Evolutionary conservation across 2,888 invertebrate species (phyloP).

Genomic region (Cetonia aurata): DNA sequence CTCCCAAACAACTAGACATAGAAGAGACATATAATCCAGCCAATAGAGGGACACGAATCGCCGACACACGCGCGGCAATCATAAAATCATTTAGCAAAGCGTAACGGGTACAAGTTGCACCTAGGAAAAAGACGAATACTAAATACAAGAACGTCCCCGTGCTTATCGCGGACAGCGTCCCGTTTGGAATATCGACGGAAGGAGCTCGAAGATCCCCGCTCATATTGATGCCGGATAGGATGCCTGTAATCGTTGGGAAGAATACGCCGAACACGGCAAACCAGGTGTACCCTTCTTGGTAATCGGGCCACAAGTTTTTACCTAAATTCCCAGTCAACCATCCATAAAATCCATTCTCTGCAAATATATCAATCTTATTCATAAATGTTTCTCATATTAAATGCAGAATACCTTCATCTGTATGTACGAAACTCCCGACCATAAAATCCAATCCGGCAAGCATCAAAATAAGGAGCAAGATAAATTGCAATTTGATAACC

Average conservation of each 20-base stretch:
- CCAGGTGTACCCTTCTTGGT: slow-evolving; percentile 87
- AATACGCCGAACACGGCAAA: slow-evolving; percentile 98
- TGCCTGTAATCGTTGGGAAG: slow-evolving; percentile 97
- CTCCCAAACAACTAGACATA: slow-evolving; percentile 94
- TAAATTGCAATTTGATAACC: slow-evolving; percentile 96
- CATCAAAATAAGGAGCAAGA: slow-evolving; percentile 85
- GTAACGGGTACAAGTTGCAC: slow-evolving; percentile 84
- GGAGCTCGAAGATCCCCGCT: slow-evolving; percentile 95
- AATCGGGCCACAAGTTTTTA: slow-evolving; percentile 86
- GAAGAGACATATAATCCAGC: slow-evolving; percentile 96
- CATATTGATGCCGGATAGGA: slow-evolving; percentile 98
- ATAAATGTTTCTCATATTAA: no score
- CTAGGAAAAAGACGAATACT: slow-evolving; percentile 90
- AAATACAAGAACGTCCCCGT: slow-evolving; percentile 91
- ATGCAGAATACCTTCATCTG: slow-evolving; percentile 74
- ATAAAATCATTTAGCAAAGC: slow-evolving; percentile 85
- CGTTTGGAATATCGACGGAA: slow-evolving; percentile 92
- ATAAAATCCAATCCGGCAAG: slow-evolving; percentile 93
- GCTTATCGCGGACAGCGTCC: slow-evolving; percentile 91
- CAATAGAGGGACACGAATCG: slow-evolving; percentile 83
- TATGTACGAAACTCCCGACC: slow-evolving; percentile 90
- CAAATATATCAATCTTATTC: slow-evolving; percentile 46
- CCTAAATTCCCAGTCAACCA: slow-evolving; percentile 85
- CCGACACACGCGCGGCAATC: slow-evolving; percentile 93
- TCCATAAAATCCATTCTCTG: slow-evolving; percentile 87